Evolutionary conservation across 1,140 invertebrate genomes (phyloP).

Genomic region (Drosophila neocordata): DNA sequence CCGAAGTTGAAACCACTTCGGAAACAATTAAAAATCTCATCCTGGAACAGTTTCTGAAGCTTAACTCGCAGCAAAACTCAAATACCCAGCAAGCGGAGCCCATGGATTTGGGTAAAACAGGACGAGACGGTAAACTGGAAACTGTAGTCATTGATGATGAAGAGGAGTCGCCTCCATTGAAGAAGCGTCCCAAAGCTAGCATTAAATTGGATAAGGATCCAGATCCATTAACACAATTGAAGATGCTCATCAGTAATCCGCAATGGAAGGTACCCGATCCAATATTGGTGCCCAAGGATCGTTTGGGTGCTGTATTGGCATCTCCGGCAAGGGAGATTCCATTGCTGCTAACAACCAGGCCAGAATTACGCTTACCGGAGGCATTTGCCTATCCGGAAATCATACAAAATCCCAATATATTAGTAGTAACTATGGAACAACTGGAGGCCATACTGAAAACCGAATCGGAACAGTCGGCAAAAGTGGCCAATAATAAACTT

Average conservation of each 20-base stretch:
- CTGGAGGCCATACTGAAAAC: constrained; percentile 88
- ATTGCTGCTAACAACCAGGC: constrained; percentile 86
- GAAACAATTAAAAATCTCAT: constrained; percentile 80
- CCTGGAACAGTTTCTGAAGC: constrained; percentile 77
- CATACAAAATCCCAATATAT: constrained; percentile 89
- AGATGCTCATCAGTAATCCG: constrained; percentile 87
- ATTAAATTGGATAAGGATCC: constrained; percentile 83
- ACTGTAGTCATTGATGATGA: constrained; percentile 77
- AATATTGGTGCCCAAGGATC: constrained; percentile 89
- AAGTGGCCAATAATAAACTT: constrained; percentile 40
- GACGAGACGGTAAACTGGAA: constrained; percentile 83
- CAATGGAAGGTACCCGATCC: constrained; percentile 91
- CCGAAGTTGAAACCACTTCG: constrained; percentile 71
- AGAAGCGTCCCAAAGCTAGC: constrained; percentile 83
- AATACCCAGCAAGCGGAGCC: constrained; percentile 85
- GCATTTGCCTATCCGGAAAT: constrained; percentile 88
- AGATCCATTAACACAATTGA: constrained; percentile 88
- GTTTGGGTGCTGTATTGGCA: constrained; percentile 87
- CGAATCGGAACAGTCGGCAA: constrained; percentile 79
- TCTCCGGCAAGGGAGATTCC: constrained; percentile 90
- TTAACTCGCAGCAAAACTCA: constrained; percentile 46
- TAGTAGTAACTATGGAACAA: constrained; percentile 90
- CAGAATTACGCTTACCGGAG: constrained; percentile 88
- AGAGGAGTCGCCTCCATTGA: constrained; percentile 84
- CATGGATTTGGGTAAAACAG: constrained; percentile 85